Evolutionary conservation across 2,797 vertebrate genomes (phyloP), one percentile per base, ranked within the genome.

Genomic region (Aulostomus chinensis): DNA sequence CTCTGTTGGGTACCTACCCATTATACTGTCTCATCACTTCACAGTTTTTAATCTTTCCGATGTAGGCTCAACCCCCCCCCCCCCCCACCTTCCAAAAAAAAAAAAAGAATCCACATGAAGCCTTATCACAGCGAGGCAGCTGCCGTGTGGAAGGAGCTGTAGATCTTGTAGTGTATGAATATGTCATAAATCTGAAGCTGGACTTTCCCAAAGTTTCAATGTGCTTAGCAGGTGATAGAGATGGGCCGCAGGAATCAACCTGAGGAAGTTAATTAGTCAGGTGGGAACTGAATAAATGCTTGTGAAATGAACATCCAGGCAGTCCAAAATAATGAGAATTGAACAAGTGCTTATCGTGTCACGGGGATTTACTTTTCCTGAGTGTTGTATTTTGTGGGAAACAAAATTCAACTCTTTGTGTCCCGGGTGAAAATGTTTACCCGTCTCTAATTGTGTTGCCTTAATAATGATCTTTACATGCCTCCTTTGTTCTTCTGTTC

Each of bases 61-160:
- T 57, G 48, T 34, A 48, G 39, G 40, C n/a, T 22, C 4, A 7
- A 22, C 21, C 7, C 48, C 76, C 58, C 40, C 42, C 68, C 54
- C 28, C 40, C 41, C 49, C 30, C 54, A 71, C 72, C 73, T 52
- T n/a, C n/a, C n/a, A n/a, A n/a, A n/a, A n/a, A n/a, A n/a, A n/a
- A n/a, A n/a, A n/a, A n/a, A n/a, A n/a, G n/a, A n/a, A n/a, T n/a
- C 71, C 51, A 62, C n/a, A 41, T 68, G 76, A 18, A 55, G 73
- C 45, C 67, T 80, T 60, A 75, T 85, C 76, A 60, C 34, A 46
- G 62, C 5, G 6, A 11, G 55, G 62, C 59, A 68, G 79, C 78
- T 68, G 73, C 76, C 56, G 56, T 24, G 58, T 21, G 39, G 47
- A 39, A 60, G 62, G 50, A 71, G 30, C 60, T 56, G 65, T 50